Evolutionary conservation across 2,113 vertebrate species (phyloP), one percentile per base, ranked within the genome.

Genomic region (Varanus salvator): DNA sequence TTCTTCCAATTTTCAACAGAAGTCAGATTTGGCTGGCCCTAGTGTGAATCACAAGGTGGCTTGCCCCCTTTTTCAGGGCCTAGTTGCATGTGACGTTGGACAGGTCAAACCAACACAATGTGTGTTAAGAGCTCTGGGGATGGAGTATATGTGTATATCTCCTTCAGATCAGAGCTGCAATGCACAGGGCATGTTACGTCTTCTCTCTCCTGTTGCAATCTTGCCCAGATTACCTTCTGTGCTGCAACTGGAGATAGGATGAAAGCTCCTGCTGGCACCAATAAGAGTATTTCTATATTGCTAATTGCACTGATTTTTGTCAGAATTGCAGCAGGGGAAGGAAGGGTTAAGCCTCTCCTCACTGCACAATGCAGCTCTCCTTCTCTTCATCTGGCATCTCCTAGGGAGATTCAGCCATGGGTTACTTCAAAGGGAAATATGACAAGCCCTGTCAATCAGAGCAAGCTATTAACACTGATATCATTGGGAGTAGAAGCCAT

Each of bases 401-500:
- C 78, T 92, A 86, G 29, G 1, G 1, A 75, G 76, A 91, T 88
- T 86, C 87, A 91, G 91, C 90, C 74, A 86, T 3, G 80, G 89
- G 92, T 84, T 84, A n/a, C 83, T 87, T 93, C 93, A 93, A 89
- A 90, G 90, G 88, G 34, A 86, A 89, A 92, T 95, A 85, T 80
- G 93, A 92, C 75, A 92, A 92, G 91, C 91, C 80, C 31, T 76
- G 86, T 48, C 60, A 91, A n/a, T 91, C 72, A 87, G 57, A 84
- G 74, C 80, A 27, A 23, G 54, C 60, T 77, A 44, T 87, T 87
- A 84, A 48, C 87, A 27, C 6, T 81, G 76, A 89, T 93, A 95
- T 93, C 90, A 91, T 78, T 0, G 0, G 87, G 90, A 95, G 78
- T 84, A 92, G 86, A 85, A 94, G 75, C 95, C 94, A 95, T 96